These are phyloP conservation scores for Leptinotarsa haldemani DNA, from an alignment of 2,888 invertebrate genomes.

Conservation along the genomic window DNA sequence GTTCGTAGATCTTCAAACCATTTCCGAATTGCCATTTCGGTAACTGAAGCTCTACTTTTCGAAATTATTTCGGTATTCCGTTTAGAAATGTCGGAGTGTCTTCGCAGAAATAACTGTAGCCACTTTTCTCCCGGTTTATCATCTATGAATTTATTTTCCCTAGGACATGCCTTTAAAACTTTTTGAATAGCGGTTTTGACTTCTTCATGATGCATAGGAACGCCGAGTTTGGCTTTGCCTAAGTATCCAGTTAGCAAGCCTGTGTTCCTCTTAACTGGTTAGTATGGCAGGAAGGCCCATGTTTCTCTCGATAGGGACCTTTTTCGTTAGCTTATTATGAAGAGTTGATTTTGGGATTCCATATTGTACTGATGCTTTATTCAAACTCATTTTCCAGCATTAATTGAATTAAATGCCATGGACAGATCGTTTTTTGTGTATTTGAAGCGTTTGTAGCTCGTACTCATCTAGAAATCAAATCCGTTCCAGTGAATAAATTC, in stretches of 20 bases:
- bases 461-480: no score
- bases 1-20: slow-evolving; percentile 40
- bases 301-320: background rate
- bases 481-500: no score
- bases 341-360: slow-evolving; percentile 3
- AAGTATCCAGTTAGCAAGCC: slow-evolving; percentile 40
- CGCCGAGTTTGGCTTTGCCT: slow-evolving; percentile 41
- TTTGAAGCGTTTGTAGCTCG: background rate
- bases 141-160: slow-evolving; percentile 35
- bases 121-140: slow-evolving; percentile 53
- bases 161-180: slow-evolving; percentile 25
- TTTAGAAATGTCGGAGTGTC: slow-evolving; percentile 49
- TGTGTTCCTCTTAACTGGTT: background rate
- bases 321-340: background rate
- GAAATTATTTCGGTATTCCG: slow-evolving; percentile 51
- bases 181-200: slow-evolving; percentile 38
- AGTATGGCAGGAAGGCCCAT: background rate
- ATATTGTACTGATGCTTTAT: background rate
- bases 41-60: slow-evolving; percentile 47
- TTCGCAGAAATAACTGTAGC: slow-evolving; percentile 49
- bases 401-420: background rate
- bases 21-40: slow-evolving; percentile 34
- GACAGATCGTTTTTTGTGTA: background rate
- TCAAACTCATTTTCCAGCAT: background rate
- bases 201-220: slow-evolving; percentile 44